These are phyloP conservation scores for Coreoperca whiteheadi DNA, from an alignment of 2,113 vertebrate species.

Conservation along the genomic window DNA sequence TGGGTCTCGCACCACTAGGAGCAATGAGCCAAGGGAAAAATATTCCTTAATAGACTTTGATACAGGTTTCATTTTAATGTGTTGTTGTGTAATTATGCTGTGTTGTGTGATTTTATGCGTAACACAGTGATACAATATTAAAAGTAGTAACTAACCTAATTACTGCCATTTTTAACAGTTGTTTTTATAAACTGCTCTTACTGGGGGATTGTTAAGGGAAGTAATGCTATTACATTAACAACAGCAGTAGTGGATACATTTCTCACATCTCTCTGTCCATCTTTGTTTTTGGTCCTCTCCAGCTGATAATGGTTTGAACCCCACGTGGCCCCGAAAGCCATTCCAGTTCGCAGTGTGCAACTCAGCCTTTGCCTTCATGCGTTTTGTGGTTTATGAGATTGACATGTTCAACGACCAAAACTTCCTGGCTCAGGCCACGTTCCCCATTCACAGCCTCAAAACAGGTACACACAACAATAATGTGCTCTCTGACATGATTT, in stretches of 20 bases:
- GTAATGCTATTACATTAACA: background rate
- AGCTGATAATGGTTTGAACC: conserved; percentile 98
- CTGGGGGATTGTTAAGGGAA: no score
- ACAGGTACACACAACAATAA: conserved; percentile 83
- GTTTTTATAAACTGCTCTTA: background rate
- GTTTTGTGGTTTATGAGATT: conserved; percentile 98
- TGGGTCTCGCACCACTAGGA: background rate
- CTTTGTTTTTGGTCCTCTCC: conserved; percentile 35
- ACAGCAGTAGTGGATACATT: background rate
- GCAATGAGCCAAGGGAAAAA: background rate
- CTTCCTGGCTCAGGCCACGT: conserved; percentile 97
- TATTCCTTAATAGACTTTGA: background rate
- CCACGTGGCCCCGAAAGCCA: conserved; percentile 91
- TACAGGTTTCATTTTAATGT: background rate
- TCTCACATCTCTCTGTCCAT: background rate
- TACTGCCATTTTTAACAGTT: background rate
- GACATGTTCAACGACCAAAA: conserved; percentile 99
- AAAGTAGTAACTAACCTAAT: background rate
- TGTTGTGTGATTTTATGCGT: no score
- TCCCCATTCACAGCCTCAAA: conserved; percentile 93
- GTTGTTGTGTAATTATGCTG: background rate
- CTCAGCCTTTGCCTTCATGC: conserved; percentile 94
- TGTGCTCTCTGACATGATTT: background rate
- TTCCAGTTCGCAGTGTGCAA: conserved; percentile 94
- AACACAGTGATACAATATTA: background rate